Conservation (phyloP, 2,888 invertebrate genomes). For the Acrocyrtus sp. region DNA sequence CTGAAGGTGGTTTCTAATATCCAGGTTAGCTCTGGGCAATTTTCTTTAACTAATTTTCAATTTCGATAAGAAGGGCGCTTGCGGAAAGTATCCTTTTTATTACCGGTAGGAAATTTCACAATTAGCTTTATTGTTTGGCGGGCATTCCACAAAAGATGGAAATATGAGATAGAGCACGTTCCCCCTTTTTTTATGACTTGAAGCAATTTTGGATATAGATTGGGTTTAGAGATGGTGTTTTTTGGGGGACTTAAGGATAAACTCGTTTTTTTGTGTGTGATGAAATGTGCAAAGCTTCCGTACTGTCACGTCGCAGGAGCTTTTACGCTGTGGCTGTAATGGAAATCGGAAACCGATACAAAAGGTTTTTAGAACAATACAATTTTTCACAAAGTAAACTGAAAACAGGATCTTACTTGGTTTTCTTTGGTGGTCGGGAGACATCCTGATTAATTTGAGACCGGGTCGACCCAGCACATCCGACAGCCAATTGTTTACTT, state of each 20-base stretch:
- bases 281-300: no score
- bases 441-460: slow-evolving; percentile 64
- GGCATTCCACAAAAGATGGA: not conserved
- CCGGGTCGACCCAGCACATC: slow-evolving; percentile 76
- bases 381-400: not conserved
- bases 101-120: not conserved
- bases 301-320: no score
- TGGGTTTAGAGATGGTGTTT: no score
- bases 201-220: no score
- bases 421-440: slow-evolving; percentile 57
- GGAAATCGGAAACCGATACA: not conserved
- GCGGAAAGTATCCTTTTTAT: not conserved
- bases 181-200: no score
- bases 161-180: no score
- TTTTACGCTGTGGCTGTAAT: no score
- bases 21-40: slow-evolving; percentile 2
- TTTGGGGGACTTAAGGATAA: no score
- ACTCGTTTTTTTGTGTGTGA: no score
- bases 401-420: slow-evolving; percentile 52
- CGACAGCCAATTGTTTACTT: slow-evolving; percentile 83
- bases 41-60: slow-evolving; percentile 9
- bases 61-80: no score
- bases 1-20: not conserved
- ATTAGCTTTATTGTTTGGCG: not conserved
- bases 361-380: not conserved